Conservation (phyloP, 1,140 invertebrate species). For the Caenorhabditis tropicalis region DNA sequence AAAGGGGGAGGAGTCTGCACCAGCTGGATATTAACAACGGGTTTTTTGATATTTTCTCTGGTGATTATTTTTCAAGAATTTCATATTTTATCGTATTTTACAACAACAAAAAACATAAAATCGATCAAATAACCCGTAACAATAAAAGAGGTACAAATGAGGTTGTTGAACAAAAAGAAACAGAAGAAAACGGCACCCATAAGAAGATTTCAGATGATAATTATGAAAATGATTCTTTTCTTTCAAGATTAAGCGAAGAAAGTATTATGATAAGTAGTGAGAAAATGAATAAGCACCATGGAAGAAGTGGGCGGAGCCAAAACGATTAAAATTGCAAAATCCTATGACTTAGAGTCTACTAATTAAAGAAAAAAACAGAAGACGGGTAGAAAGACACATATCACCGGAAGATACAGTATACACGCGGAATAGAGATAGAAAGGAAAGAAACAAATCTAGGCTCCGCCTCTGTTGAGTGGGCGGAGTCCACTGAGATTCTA, state of each 20-base stretch:
- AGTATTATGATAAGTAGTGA: background rate
- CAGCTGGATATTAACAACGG: constrained; percentile 65
- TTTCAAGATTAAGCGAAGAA: background rate
- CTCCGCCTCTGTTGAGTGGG: no score
- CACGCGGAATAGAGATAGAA: background rate
- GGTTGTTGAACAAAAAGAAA: background rate
- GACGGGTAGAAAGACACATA: background rate
- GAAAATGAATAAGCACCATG: background rate
- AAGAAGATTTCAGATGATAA: background rate
- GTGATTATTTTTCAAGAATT: background rate
- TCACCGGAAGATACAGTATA: no score
- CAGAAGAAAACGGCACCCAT: background rate
- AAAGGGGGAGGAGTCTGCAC: constrained; percentile 68
- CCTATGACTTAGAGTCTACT: background rate
- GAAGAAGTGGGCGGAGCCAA: background rate
- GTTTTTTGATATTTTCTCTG: no score
- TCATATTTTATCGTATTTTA: background rate
- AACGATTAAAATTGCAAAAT: background rate
- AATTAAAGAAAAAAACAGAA: background rate
- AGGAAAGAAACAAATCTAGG: background rate
- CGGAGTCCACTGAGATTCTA: constrained; percentile 24
- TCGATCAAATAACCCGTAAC: background rate
- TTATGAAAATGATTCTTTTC: background rate
- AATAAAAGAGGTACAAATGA: background rate
- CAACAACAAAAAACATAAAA: background rate